These are phyloP conservation scores for Channa striata DNA, from an alignment of 2,797 vertebrate genomes.

Conservation along the genomic window DNA sequence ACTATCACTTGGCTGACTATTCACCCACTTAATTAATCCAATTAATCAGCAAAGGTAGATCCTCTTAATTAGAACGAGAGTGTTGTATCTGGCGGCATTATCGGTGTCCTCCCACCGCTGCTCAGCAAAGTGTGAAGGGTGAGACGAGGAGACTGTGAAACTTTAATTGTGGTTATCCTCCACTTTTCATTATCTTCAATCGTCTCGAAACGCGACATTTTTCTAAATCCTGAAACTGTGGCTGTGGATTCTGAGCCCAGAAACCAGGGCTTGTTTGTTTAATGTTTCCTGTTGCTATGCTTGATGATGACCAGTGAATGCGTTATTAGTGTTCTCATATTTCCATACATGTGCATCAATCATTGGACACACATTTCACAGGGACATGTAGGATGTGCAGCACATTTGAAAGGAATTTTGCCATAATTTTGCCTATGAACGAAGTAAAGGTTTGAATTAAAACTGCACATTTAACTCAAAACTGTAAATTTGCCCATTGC, in stretches of 20 bases:
- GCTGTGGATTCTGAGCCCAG: conserved; percentile 8
- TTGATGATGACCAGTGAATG: conserved; percentile 34
- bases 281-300: conserved; percentile 14
- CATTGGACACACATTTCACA: too few relatives aligned
- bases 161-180: conserved; percentile 46
- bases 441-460: conserved; percentile 10
- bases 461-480: conserved; percentile 4
- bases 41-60: conserved; percentile 70
- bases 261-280: conserved; percentile 31
- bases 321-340: conserved; percentile 32
- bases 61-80: conserved; percentile 63
- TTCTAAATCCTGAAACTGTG: conserved; percentile 3
- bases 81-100: conserved; percentile 61
- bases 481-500: conserved; percentile 12
- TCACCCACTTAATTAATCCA: conserved; percentile 72
- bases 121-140: conserved; percentile 67
- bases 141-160: conserved; percentile 38
- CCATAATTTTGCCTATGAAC: conserved; percentile 31
- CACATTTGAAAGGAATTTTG: conserved; percentile 12
- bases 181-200: conserved; percentile 50
- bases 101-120: conserved; percentile 51
- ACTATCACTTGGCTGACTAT: conserved; percentile 56
- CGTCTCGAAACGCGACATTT: conserved; percentile 34
- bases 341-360: not conserved
- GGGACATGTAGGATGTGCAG: not conserved